These are phyloP conservation scores for Cisticola juncidis DNA, from an alignment of 2,113 vertebrate genomes.

Conservation along the genomic window DNA sequence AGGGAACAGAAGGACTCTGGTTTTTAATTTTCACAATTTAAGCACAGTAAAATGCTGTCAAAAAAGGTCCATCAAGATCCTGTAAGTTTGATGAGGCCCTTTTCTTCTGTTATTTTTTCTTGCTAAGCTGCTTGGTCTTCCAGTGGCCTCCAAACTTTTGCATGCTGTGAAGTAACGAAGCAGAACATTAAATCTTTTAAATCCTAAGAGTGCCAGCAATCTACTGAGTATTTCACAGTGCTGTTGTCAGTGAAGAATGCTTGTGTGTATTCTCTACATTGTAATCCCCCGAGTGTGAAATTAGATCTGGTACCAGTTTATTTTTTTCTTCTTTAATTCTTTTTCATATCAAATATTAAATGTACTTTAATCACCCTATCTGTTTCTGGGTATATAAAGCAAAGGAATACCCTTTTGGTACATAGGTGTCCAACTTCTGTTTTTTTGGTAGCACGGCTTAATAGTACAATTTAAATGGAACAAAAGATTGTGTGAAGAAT, in stretches of 20 bases:
- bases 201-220: not conserved
- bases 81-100: not conserved
- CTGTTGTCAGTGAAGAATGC: constrained; percentile 33
- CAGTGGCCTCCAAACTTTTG: not conserved
- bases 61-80: not conserved
- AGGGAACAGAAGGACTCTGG: not conserved
- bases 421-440: not conserved
- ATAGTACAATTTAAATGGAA: not conserved
- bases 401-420: not conserved
- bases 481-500: not conserved
- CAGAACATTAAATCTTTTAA: constrained; percentile 49
- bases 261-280: constrained; percentile 9
- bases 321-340: not conserved
- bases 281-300: constrained; percentile 45
- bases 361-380: not conserved
- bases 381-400: not conserved
- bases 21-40: not conserved
- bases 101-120: not conserved
- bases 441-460: not conserved
- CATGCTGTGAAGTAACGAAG: constrained; percentile 30
- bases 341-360: constrained; percentile 12
- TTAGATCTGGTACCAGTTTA: not conserved
- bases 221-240: not conserved
- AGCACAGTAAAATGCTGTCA: not conserved
- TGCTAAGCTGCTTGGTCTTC: constrained; percentile 3